Evolutionary conservation across 1,140 invertebrate species (phyloP).

Genomic region (Trialeurodes vaporariorum): DNA sequence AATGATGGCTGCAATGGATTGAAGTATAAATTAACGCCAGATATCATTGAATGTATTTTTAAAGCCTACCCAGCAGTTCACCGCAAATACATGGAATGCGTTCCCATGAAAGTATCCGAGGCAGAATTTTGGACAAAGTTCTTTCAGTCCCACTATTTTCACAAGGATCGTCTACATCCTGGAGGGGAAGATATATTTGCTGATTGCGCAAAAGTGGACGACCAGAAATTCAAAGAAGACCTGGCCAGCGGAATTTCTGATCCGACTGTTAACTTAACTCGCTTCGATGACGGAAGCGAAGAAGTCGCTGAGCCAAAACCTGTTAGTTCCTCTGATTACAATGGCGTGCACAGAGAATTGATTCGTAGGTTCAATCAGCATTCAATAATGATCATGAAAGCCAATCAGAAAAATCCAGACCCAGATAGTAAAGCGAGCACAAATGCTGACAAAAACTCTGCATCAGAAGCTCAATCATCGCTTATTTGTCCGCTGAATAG

Average conservation of each 20-base stretch:
- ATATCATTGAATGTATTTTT: conserved; percentile 97
- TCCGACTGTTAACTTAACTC: not conserved
- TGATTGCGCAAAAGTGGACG: conserved; percentile 93
- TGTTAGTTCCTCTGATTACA: not conserved
- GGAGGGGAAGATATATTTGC: conserved; percentile 88
- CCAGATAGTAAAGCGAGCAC: conserved; percentile 29
- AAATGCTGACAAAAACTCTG: conserved; percentile 23
- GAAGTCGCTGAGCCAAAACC: not conserved
- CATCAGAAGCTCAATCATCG: not conserved
- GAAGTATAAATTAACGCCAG: conserved; percentile 92
- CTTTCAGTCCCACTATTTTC: conserved; percentile 99
- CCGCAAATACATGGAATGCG: conserved; percentile 92
- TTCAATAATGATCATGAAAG: conserved; percentile 90
- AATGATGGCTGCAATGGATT: conserved; percentile 94
- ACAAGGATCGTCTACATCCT: conserved; percentile 82
- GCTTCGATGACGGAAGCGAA: not conserved
- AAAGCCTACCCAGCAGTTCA: conserved; percentile 98
- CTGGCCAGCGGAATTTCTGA: not conserved
- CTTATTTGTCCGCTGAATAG: not conserved
- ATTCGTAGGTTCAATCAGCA: conserved; percentile 77
- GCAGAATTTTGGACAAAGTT: conserved; percentile 99
- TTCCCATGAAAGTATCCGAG: conserved; percentile 90
- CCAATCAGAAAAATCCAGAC: conserved; percentile 40
- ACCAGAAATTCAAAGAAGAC: conserved; percentile 70
- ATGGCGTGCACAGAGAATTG: conserved; percentile 14